Conservation (phyloP, 2,797 vertebrate genomes). For the Spinibarbus caldwelli region DNA sequence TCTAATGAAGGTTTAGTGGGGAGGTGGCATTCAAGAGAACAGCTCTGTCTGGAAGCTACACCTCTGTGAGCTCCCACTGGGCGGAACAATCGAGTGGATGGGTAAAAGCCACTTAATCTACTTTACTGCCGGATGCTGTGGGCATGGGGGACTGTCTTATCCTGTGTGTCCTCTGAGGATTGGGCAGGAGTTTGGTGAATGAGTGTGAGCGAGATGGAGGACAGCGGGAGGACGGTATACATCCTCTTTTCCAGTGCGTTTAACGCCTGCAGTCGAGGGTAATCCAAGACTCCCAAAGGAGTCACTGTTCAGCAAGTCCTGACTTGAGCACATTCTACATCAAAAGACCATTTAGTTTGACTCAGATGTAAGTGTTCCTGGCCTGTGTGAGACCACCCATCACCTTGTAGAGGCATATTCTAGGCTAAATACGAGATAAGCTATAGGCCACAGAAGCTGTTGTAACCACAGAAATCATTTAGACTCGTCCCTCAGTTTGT, state of each 20-base stretch:
- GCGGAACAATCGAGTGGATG: constrained; percentile 21
- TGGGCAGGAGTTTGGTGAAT: constrained; percentile 72
- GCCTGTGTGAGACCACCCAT: constrained; percentile 14
- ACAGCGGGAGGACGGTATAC: constrained; percentile 67
- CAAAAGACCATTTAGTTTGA: constrained; percentile 20
- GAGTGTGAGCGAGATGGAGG: constrained; percentile 71
- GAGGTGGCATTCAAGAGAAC: constrained; percentile 14
- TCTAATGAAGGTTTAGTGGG: constrained; percentile 22
- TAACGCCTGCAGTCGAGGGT: constrained; percentile 36
- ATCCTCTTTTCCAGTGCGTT: constrained; percentile 55
- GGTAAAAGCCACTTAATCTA: constrained; percentile 68
- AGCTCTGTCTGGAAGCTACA: constrained; percentile 19
- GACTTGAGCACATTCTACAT: constrained; percentile 27
- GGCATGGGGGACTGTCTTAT: constrained; percentile 72
- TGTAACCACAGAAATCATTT: background rate
- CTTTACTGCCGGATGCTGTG: constrained; percentile 72
- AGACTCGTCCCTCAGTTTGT: background rate
- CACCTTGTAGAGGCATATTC: background rate
- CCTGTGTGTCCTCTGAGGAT: constrained; percentile 72
- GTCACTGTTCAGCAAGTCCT: constrained; percentile 13
- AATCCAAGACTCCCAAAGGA: constrained; percentile 33
- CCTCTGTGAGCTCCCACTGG: constrained; percentile 36
- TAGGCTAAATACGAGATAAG: background rate
- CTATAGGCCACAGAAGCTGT: background rate
- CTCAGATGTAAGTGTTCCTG: constrained; percentile 16